phyloP scores from a whole-genome alignment of 2,797 vertebrate genomes.

The Hirundo rustica region DNA sequence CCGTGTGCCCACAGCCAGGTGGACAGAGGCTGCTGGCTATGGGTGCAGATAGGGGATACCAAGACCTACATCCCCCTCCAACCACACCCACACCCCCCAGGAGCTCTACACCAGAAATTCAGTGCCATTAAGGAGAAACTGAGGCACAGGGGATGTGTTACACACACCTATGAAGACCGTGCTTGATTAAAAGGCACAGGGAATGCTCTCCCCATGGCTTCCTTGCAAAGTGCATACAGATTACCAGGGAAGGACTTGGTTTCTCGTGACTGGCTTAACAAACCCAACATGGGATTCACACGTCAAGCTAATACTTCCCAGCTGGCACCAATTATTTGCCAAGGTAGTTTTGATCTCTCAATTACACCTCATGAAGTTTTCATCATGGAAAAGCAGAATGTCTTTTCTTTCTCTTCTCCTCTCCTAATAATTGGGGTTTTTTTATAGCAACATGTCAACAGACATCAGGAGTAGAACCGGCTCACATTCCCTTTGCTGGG shows the following conservation, averaged over 20 bases:
- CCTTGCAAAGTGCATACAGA: neutral
- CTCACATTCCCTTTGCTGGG: constrained; percentile 56
- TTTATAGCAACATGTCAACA: constrained; percentile 45
- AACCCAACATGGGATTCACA: neutral
- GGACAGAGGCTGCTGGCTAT: neutral
- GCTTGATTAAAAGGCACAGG: neutral
- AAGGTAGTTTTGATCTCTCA: constrained; percentile 16
- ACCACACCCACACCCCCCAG: neutral
- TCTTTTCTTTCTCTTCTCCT: neutral
- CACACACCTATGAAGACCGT: neutral
- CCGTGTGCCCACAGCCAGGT: fast-evolving
- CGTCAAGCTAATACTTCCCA: neutral
- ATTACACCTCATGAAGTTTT: neutral
- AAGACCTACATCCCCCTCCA: neutral
- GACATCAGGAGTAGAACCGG: neutral
- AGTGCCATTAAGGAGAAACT: neutral
- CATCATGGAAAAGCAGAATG: neutral
- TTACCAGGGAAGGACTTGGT: neutral
- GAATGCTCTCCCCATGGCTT: neutral
- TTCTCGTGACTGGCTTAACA: neutral
- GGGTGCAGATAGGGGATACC: fast-evolving
- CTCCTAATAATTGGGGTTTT: neutral
- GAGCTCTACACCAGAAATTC: neutral
- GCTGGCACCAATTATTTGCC: neutral
- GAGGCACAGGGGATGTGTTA: neutral